Percentiles rank a stretch among this genome's conserved stretches.
phyloP scores from a whole-genome alignment of 2,797 vertebrate genomes.

The Nasua narica region DNA sequence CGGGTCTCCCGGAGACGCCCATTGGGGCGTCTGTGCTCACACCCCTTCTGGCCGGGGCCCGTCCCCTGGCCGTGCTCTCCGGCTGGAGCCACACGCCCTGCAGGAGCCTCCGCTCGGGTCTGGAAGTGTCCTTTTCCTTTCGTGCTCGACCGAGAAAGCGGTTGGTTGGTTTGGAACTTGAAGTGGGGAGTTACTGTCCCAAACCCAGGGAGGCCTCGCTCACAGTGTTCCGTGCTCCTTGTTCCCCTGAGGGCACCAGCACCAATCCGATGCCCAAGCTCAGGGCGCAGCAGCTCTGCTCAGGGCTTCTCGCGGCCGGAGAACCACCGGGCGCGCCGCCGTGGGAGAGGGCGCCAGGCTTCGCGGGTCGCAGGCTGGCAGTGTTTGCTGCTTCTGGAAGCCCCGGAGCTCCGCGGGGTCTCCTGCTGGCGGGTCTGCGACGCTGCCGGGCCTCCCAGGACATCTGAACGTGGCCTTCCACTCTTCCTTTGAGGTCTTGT shows the following conservation, averaged over 20 bases:
- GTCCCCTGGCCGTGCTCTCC: not conserved
- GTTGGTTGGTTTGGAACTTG: not conserved
- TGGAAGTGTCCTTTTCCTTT: not conserved
- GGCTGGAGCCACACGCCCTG: not conserved
- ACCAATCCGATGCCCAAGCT: not conserved
- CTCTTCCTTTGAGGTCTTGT: not conserved
- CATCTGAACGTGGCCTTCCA: not conserved
- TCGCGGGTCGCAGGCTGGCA: accelerated
- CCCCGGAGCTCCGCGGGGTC: too few relatives aligned
- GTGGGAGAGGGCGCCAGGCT: too few relatives aligned
- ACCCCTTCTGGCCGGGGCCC: not conserved
- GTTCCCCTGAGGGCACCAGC: too few relatives aligned
- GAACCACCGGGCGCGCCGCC: accelerated
- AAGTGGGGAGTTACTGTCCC: not conserved
- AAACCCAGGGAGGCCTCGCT: not conserved
- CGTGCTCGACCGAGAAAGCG: not conserved
- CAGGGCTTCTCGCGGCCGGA: too few relatives aligned
- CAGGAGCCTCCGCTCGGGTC: not conserved
- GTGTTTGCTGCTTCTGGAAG: not conserved
- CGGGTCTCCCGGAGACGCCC: not conserved
- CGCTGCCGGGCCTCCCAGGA: accelerated
- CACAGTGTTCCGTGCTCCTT: not conserved
- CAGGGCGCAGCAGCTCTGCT: not conserved
- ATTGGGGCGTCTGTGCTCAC: not conserved
- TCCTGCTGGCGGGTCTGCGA: not conserved